Evolutionary conservation across 1,140 invertebrate genomes (phyloP), one percentile per base, ranked within the genome.

Genomic region (Drosophila nebulosa): DNA sequence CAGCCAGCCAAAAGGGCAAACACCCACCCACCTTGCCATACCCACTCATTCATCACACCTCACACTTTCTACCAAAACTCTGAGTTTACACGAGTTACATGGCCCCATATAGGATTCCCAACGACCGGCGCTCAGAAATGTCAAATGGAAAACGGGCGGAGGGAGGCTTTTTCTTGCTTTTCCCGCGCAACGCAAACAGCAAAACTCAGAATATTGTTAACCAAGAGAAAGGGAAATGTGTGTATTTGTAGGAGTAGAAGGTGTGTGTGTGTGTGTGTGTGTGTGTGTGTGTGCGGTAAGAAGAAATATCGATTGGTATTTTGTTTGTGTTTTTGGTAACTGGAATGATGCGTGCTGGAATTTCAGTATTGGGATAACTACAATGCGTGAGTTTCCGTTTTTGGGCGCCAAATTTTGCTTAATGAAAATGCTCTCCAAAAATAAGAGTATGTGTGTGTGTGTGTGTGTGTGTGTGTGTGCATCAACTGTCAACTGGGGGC

Each of bases 341-440:
- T 77, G 67, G 75, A 67, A 78, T 51, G 60, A 60, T 73, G 59
- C 59, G 62, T 61, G 51, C 57, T 78, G 75, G 75, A 78, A 78
- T 78, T 71, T 75, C 53, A 52, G 57, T 12, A 10, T 59, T 56
- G 57, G 35, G 57, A 42, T 42, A 36, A 46, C 57, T 16, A 39
- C 36, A 50, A 10, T 16, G 7, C 14, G 18, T 12, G 4, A 10
- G 32, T 53, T 75, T 63, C 24, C 74, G 68, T 68, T 66, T 63
- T 63, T 26, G 51, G 83, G 83, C 83, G 83, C 83, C 71, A 88
- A 88, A 77, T 79, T 83, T 88, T 72, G 78, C 79, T 88, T 88
- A 83, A 88, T 88, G 76, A 88, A 88, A 88, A 70, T 58, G 65
- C 50, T 62, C 57, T 59, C 60, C 57, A 39, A 26, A 55, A 53